phyloP scores from a whole-genome alignment of 2,113 vertebrate species.

The Colinus virginianus region DNA sequence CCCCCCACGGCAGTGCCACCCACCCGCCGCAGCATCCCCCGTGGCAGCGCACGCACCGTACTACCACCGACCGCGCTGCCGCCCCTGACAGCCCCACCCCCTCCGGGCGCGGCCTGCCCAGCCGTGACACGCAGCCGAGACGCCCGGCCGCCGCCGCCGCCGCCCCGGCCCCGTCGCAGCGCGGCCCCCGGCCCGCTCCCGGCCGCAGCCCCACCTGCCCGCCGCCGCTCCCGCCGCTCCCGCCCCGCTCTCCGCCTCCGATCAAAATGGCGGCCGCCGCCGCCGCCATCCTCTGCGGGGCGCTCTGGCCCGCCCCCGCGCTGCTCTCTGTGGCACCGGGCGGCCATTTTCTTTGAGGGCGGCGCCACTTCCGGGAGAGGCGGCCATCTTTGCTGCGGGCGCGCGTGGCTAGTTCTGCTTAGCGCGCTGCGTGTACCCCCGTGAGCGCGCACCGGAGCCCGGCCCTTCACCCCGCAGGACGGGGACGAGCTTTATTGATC shows the following conservation, averaged over 20 bases:
- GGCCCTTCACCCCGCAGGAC: not conserved
- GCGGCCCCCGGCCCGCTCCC: not conserved
- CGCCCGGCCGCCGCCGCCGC: too few relatives aligned
- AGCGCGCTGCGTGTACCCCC: too few relatives aligned
- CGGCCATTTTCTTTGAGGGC: not conserved
- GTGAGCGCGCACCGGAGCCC: not conserved
- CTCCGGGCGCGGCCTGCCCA: too few relatives aligned
- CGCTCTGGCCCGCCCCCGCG: not conserved
- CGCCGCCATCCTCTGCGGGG: conserved; percentile 1
- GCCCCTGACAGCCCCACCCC: too few relatives aligned
- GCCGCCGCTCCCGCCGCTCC: not conserved
- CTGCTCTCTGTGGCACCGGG: too few relatives aligned
- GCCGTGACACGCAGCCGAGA: too few relatives aligned
- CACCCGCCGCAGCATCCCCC: not conserved
- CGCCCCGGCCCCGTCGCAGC: too few relatives aligned
- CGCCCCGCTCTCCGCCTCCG: conserved; percentile 6
- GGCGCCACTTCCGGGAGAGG: not conserved
- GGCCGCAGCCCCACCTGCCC: not conserved
- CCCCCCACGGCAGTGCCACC: not conserved
- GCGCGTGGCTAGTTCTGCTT: too few relatives aligned
- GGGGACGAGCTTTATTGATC: not conserved
- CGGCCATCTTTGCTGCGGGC: not conserved
- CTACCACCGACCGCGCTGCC: not conserved
- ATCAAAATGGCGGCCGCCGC: conserved; percentile 19
- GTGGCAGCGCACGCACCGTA: too few relatives aligned